Conservation (phyloP, 2,888 invertebrate species). For the Amphipyra tragopoginis region DNA sequence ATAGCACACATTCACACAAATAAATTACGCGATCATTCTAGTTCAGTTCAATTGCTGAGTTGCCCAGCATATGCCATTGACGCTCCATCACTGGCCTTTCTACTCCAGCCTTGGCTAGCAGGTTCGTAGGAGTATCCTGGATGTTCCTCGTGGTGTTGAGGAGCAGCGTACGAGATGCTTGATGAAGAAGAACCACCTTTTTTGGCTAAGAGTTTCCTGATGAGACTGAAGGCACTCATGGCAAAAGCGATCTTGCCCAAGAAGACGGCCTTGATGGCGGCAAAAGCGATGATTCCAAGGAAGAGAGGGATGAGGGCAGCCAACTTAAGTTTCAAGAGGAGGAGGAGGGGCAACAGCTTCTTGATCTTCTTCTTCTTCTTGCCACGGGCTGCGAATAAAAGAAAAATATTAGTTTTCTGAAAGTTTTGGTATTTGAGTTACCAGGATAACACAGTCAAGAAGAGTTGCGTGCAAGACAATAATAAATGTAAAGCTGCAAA, state of each 20-base stretch:
- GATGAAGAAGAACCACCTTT: slow-evolving; percentile 79
- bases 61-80: slow-evolving; percentile 91
- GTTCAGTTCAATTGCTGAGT: slow-evolving; percentile 67
- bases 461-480: slow-evolving; percentile 4
- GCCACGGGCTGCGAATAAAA: slow-evolving; percentile 91
- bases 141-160: slow-evolving; percentile 90
- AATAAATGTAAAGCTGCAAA: slow-evolving; percentile 14
- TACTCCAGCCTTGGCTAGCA: slow-evolving; percentile 90
- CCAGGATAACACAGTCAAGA: slow-evolving; percentile 3
- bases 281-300: slow-evolving; percentile 93
- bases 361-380: slow-evolving; percentile 95
- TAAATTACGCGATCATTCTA: slow-evolving; percentile 69
- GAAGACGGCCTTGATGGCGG: slow-evolving; percentile 95
- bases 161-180: slow-evolving; percentile 91
- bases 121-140: slow-evolving; percentile 88
- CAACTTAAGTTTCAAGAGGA: slow-evolving; percentile 94
- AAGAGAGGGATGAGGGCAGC: slow-evolving; percentile 94
- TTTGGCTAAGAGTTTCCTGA: slow-evolving; percentile 91
- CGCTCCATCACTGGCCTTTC: slow-evolving; percentile 91
- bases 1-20: slow-evolving; percentile 65
- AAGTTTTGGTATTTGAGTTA: slow-evolving; percentile 4
- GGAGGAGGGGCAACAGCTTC: slow-evolving; percentile 93
- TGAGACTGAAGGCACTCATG: slow-evolving; percentile 92
- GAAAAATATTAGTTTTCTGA: slow-evolving; percentile 1
- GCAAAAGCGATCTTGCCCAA: slow-evolving; percentile 96